Base-by-base conservation (phyloP, 1,140 invertebrate genomes). In the Drosophila albomicans region DNA sequence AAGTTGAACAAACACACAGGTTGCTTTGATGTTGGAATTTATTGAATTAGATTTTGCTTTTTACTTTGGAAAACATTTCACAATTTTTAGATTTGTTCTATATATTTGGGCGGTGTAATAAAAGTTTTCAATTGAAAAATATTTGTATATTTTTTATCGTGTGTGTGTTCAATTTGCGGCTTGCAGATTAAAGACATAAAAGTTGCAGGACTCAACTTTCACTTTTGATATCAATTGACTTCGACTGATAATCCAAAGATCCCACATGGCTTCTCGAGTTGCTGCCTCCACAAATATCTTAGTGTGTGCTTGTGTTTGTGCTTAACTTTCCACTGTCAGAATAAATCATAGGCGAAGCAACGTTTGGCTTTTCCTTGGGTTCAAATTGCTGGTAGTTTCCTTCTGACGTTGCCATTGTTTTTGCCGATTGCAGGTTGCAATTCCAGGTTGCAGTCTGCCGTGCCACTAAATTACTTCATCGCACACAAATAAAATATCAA, bases 401-500 rank as follows among this genome's bases (percentile, higher is more conserved):
- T 25, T 25, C 20, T 62, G 66, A 46, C 16, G 20, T 51, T 62
- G 48, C 57, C 30, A 5, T 45, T 48, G 15, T 15, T 8, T 38
- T 66, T 56, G 52, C 52, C 10, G n/a, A 48, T 15, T 54, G 25
- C 49, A 10, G 28, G 20, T 35, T 63, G 67, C 58, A 25, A 15
- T 56, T 38, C 6, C 49, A 46, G 41, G 15, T 28, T 64, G 68
- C 49, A 28, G 28, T 63, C n/a, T 63, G 49, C 68, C 16, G n/a
- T 49, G 28, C n/a, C 43, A 49, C 35, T 80, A 75, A 86, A 85
- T 85, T 82, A 85, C 81, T 86, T 78, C 81, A 78, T 64, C 66
- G 82, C 78, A 86, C 73, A 78, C 78, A 85, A 86, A 86, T 86
- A 82, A 86, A 86, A 87, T 86, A 82, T 86, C 82, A 86, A 86